Evolutionary conservation across 64 coral and sea anemone genomes (phyloP).

Genomic region (Acropora yongei): DNA sequence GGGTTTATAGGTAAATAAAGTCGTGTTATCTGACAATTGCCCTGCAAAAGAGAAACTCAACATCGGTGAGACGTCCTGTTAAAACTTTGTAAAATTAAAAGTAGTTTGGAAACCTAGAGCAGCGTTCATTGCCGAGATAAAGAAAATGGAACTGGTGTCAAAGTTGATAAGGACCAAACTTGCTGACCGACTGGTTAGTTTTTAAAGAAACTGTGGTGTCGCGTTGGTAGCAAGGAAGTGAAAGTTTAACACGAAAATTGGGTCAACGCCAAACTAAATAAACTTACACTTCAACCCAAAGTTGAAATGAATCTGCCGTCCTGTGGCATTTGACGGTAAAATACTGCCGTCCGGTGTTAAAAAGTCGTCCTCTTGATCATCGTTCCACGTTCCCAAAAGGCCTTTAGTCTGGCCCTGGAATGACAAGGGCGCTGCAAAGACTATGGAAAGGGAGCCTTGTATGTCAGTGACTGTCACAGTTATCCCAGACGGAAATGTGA

Average conservation of each 20-base stretch:
- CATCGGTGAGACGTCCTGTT: not conserved
- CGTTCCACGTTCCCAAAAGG: constrained; percentile 71
- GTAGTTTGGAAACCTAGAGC: too few species aligned
- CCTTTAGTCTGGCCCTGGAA: constrained; percentile 56
- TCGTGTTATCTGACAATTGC: constrained; percentile 3
- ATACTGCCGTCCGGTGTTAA: constrained; percentile 57
- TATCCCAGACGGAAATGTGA: constrained; percentile 51
- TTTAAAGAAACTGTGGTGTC: too few species aligned
- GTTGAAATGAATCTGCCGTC: constrained; percentile 53
- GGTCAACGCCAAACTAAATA: not conserved
- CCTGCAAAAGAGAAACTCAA: not conserved
- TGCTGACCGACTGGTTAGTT: too few species aligned
- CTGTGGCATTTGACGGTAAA: constrained; percentile 31
- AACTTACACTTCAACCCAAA: constrained; percentile 75
- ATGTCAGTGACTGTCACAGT: constrained; percentile 50
- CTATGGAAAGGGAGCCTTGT: constrained; percentile 46
- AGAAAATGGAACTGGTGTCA: too few species aligned
- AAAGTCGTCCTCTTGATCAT: constrained; percentile 43
- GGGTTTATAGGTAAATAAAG: constrained; percentile 24
- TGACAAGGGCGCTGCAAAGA: constrained; percentile 10
- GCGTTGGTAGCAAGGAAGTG: too few species aligned
- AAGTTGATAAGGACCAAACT: too few species aligned
- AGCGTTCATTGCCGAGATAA: too few species aligned
- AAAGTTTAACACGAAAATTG: too few species aligned
- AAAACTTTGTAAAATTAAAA: too few species aligned